These are phyloP conservation scores for Liposcelis brunnea DNA, from an alignment of 2,888 invertebrate species.

Conservation along the genomic window DNA sequence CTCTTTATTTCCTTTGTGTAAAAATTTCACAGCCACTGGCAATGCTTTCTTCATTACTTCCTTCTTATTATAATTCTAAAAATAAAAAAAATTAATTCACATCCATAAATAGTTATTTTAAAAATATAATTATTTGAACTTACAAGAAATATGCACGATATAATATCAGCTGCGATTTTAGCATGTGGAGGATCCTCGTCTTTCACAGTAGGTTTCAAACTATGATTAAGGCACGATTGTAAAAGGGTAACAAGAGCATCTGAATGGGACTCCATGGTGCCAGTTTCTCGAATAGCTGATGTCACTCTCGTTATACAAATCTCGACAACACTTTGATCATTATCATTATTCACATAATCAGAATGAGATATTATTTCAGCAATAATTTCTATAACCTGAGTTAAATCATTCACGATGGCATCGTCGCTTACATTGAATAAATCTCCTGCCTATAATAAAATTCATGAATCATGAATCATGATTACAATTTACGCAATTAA, in stretches of 20 bases:
- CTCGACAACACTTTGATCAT: slow-evolving; percentile 89
- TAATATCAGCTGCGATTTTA: slow-evolving; percentile 88
- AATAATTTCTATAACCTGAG: slow-evolving; percentile 61
- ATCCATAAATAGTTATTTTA: slow-evolving; percentile 1
- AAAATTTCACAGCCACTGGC: slow-evolving; percentile 79
- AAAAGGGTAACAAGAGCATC: slow-evolving; percentile 65
- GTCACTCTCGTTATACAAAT: slow-evolving; percentile 84
- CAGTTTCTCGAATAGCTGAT: slow-evolving; percentile 75
- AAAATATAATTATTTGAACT: slow-evolving; percentile 21
- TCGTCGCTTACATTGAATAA: slow-evolving; percentile 75
- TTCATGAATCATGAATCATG: slow-evolving; percentile 17
- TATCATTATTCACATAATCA: slow-evolving; percentile 69
- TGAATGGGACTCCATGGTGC: slow-evolving; percentile 71
- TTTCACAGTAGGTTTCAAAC: slow-evolving; percentile 55
- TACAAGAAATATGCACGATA: slow-evolving; percentile 87
- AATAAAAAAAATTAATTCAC: slow-evolving; percentile 14
- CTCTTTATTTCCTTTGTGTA: slow-evolving; percentile 79
- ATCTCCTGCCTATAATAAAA: slow-evolving; percentile 54
- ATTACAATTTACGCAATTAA: slow-evolving; percentile 3
- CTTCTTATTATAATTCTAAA: slow-evolving; percentile 49
- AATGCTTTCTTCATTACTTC: slow-evolving; percentile 67
- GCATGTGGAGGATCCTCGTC: slow-evolving; percentile 91
- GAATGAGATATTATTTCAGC: slow-evolving; percentile 65
- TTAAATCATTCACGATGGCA: slow-evolving; percentile 68
- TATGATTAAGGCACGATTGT: slow-evolving; percentile 77